These are phyloP conservation scores for Pelvicachromis taeniatus DNA, from an alignment of 2,113 vertebrate genomes.

Conservation along the genomic window DNA sequence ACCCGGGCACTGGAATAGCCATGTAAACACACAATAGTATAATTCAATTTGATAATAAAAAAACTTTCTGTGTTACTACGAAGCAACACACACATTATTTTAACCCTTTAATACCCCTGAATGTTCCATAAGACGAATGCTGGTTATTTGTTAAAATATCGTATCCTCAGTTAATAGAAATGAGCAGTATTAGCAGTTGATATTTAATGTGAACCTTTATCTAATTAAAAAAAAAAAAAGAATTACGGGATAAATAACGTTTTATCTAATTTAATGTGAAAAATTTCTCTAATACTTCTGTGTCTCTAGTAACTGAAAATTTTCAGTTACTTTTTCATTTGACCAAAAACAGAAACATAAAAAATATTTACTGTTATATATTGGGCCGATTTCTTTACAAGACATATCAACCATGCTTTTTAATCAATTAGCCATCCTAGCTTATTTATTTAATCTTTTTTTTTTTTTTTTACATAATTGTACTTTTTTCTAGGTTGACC, in stretches of 20 bases:
- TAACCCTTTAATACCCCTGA: neutral
- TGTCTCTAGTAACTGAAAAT: neutral
- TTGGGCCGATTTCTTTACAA: neutral
- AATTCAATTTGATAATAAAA: constrained; percentile 16
- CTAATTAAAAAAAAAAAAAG: too few relatives aligned
- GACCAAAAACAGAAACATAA: neutral
- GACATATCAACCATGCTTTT: neutral
- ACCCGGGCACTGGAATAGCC: constrained; percentile 18
- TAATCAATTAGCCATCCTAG: neutral
- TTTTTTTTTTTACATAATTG: neutral
- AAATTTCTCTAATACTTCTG: neutral
- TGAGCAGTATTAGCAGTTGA: neutral
- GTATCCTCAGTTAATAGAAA: neutral
- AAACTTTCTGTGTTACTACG: constrained; percentile 3
- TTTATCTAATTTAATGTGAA: neutral
- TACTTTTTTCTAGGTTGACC: neutral
- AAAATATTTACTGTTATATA: neutral
- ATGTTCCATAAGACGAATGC: neutral
- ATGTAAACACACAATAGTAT: neutral
- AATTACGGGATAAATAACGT: too few relatives aligned
- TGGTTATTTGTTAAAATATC: neutral
- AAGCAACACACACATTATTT: constrained; percentile 1
- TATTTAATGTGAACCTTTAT: neutral
- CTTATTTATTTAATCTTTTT: neutral
- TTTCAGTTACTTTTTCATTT: neutral